Conservation (phyloP, 2,113 vertebrate genomes). For the Arvicanthis niloticus region DNA sequence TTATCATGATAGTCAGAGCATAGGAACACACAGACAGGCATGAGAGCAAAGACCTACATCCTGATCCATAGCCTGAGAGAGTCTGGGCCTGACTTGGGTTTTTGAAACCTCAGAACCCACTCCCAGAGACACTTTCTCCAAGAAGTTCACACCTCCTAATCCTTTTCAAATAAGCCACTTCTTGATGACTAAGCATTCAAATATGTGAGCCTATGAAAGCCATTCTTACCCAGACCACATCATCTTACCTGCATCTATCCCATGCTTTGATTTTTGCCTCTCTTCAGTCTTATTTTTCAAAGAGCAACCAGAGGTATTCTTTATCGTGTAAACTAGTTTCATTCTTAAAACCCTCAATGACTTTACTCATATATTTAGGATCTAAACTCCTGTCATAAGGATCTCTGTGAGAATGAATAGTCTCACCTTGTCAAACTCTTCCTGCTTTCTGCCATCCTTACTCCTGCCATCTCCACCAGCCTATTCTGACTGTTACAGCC, state of each 20-base stretch:
- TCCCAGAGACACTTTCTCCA: background rate
- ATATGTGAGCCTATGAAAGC: background rate
- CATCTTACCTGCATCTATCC: background rate
- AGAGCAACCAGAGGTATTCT: constrained; percentile 18
- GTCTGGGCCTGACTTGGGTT: background rate
- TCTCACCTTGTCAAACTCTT: background rate
- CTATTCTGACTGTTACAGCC: background rate
- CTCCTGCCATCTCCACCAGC: background rate
- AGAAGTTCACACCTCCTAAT: background rate
- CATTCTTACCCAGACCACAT: background rate
- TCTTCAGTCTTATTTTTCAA: constrained; percentile 11
- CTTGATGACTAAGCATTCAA: background rate
- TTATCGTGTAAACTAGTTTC: constrained; percentile 18
- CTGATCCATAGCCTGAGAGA: background rate
- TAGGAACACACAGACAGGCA: background rate
- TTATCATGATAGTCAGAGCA: background rate
- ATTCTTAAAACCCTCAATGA: constrained; percentile 25
- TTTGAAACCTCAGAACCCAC: background rate
- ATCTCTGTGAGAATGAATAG: background rate
- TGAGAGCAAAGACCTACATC: background rate
- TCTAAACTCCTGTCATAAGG: background rate
- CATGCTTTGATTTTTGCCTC: background rate
- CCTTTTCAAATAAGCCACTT: background rate
- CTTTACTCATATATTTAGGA: constrained; percentile 54
- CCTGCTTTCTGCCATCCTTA: background rate